Evolutionary conservation across 2,113 vertebrate species (phyloP).

Genomic region (Zapornia atra): DNA sequence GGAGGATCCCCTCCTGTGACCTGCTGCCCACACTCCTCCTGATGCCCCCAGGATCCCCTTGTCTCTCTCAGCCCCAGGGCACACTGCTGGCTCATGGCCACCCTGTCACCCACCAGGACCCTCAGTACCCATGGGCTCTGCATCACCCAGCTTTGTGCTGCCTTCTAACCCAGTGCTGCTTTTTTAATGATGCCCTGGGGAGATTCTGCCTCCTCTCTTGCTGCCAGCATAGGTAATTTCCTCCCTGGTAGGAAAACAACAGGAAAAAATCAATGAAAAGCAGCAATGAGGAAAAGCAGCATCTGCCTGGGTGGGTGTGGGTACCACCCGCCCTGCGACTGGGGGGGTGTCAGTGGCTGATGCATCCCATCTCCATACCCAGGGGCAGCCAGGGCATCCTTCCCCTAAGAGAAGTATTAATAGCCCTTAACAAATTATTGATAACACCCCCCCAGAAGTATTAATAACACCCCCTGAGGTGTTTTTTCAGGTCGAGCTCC

Average conservation of each 20-base stretch:
- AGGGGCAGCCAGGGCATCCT: neutral
- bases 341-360: accelerated
- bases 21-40: no score
- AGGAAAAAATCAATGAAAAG: neutral
- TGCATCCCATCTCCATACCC: neutral
- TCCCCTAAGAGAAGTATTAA: neutral
- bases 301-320: neutral
- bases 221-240: accelerated
- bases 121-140: neutral
- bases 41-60: no score
- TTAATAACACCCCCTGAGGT: neutral
- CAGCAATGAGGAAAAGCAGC: neutral
- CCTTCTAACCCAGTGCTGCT: neutral
- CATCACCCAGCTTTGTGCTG: neutral
- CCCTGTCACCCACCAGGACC: no score
- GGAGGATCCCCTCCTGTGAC: no score
- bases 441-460: neutral
- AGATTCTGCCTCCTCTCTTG: neutral
- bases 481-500: neutral
- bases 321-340: accelerated
- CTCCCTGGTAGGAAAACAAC: neutral
- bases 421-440: neutral
- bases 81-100: neutral
- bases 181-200: neutral
- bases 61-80: no score